Percentiles rank a stretch among this genome's conserved stretches.
Conservation (phyloP, 30 jellyfish, hydroid and myxozoan species). For the Chrysaora quinquecirrha region DNA sequence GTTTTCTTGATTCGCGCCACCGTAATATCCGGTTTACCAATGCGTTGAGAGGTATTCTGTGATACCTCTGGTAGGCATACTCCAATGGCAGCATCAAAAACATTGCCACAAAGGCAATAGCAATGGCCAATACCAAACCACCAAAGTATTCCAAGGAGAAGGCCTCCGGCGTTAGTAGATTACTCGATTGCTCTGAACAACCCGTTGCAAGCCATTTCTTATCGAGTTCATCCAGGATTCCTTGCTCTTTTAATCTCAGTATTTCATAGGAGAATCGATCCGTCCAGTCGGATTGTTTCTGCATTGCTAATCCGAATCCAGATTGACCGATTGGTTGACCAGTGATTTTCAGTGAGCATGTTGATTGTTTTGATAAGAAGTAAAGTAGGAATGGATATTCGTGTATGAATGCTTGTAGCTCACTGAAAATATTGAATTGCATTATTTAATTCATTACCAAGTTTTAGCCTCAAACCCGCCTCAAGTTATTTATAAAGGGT, state of each 20-base stretch:
- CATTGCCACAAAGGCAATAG: slow-evolving; percentile 36
- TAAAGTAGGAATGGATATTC: slow-evolving; percentile 86
- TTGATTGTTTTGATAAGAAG: slow-evolving; percentile 67
- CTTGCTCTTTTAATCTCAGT: slow-evolving; percentile 64
- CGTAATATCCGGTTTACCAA: not conserved
- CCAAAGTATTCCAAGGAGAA: slow-evolving; percentile 65
- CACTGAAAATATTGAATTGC: too few relatives aligned
- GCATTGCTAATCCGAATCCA: slow-evolving; percentile 83
- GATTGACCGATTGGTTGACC: slow-evolving; percentile 83
- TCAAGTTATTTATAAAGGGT: too few relatives aligned
- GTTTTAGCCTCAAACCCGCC: too few relatives aligned
- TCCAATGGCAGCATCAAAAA: slow-evolving; percentile 49
- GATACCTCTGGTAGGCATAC: slow-evolving; percentile 50
- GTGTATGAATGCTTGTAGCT: slow-evolving; percentile 92
- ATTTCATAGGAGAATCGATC: slow-evolving; percentile 76
- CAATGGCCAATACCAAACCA: slow-evolving; percentile 54
- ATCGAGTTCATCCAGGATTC: slow-evolving; percentile 49
- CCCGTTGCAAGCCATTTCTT: slow-evolving; percentile 75
- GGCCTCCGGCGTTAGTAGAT: slow-evolving; percentile 12
- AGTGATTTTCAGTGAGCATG: slow-evolving; percentile 58
- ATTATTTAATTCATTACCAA: too few relatives aligned
- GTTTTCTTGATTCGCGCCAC: slow-evolving; percentile 38
- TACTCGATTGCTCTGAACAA: slow-evolving; percentile 36
- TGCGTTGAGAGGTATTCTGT: slow-evolving; percentile 14
- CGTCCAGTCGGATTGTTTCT: slow-evolving; percentile 74